phyloP scores from a whole-genome alignment of 1,140 invertebrate genomes.

The Drosophila insularis region DNA sequence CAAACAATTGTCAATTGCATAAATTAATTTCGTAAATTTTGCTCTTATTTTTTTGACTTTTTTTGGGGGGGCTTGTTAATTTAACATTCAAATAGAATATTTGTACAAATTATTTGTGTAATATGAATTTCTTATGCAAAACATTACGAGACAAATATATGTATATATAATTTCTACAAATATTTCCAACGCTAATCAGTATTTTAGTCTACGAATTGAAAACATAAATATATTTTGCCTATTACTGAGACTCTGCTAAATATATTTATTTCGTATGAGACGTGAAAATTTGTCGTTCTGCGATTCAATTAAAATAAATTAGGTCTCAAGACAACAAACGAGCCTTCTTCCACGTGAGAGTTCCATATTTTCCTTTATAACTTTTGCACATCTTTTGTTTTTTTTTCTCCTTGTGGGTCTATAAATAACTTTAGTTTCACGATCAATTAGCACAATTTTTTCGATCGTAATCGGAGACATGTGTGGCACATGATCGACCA shows the following conservation, averaged over 20 bases:
- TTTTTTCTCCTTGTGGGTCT: neutral
- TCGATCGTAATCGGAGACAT: neutral
- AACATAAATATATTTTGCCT: neutral
- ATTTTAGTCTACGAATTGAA: neutral
- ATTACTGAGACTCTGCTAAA: neutral
- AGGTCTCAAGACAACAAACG: neutral
- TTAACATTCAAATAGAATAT: neutral
- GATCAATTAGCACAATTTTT: slow-evolving; percentile 15
- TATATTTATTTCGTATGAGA: neutral
- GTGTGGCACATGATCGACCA: neutral
- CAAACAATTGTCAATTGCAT: neutral
- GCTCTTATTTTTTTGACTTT: neutral
- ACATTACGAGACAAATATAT: neutral
- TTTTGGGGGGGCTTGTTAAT: neutral
- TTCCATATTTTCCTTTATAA: neutral
- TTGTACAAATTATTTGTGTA: slow-evolving; percentile 1
- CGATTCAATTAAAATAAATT: slow-evolving; percentile 14
- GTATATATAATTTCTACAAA: neutral
- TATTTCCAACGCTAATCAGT: slow-evolving; percentile 14
- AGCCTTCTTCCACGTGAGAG: neutral
- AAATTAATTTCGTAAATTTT: neutral
- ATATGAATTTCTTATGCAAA: too few relatives aligned
- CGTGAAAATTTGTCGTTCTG: neutral
- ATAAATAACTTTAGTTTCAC: slow-evolving; percentile 15
- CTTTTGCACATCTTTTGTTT: neutral